phyloP scores from a whole-genome alignment of 2,888 invertebrate genomes.

The Heterodera filipjevi region DNA sequence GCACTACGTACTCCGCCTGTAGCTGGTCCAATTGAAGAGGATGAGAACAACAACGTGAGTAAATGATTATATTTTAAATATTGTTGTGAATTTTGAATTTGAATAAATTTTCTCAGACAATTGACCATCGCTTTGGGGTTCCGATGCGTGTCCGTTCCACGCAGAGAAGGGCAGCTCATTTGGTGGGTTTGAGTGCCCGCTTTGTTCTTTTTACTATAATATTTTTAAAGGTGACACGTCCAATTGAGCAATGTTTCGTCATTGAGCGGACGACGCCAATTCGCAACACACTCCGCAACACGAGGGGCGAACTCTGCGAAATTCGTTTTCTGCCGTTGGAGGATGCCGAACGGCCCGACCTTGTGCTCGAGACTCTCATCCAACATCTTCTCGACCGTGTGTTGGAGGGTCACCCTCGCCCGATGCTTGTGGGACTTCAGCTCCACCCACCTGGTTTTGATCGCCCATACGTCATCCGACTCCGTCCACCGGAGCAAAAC shows the following conservation, averaged over 20 bases:
- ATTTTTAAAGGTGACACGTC: no score
- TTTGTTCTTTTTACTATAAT: no score
- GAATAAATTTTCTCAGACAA: no score
- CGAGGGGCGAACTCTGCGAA: slow-evolving; percentile 1
- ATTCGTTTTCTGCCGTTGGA: slow-evolving; percentile 4
- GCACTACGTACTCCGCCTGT: no score
- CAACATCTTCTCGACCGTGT: background rate
- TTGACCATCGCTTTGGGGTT: no score
- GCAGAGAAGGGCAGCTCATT: no score
- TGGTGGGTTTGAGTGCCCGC: no score
- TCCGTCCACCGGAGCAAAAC: slow-evolving; percentile 18
- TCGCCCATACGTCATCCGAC: background rate
- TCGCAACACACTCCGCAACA: background rate
- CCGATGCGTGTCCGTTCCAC: no score
- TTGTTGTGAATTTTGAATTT: no score
- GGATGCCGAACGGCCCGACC: slow-evolving; percentile 1
- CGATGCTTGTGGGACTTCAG: background rate
- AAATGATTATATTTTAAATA: no score
- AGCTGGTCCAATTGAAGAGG: no score
- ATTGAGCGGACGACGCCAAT: background rate
- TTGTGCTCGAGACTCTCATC: background rate
- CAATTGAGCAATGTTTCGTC: background rate
- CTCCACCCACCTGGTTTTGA: background rate
- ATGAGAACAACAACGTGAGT: no score
- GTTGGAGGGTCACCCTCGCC: background rate